Evolutionary conservation across 1,140 invertebrate species (phyloP).

Genomic region (Globodera rostochiensis): DNA sequence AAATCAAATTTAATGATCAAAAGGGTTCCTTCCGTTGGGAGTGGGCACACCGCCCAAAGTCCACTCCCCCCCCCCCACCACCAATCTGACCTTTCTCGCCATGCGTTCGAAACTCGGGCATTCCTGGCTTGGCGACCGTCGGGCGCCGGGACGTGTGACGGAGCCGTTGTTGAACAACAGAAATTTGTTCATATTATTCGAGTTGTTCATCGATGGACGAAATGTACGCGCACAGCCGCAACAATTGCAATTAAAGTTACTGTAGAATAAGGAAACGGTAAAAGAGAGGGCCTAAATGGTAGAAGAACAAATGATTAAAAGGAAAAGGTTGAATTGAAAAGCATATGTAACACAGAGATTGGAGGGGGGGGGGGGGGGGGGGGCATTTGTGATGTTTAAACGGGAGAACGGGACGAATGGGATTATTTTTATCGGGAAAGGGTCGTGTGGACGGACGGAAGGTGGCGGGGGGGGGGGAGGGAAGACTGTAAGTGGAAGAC

Average conservation of each 20-base stretch:
- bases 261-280: neutral
- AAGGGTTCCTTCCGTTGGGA: too few relatives aligned
- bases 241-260: too few relatives aligned
- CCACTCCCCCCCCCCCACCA: too few relatives aligned
- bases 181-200: neutral
- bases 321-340: neutral
- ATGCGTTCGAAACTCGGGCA: constrained; percentile 11
- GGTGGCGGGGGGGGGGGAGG: neutral
- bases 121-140: constrained; percentile 13
- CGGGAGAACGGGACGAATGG: neutral
- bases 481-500: neutral
- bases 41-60: too few relatives aligned
- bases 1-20: too few relatives aligned
- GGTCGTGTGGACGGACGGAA: neutral
- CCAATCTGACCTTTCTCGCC: neutral
- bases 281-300: neutral
- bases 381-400: neutral
- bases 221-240: too few relatives aligned
- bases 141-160: neutral
- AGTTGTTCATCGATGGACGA: neutral
- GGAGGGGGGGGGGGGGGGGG: too few relatives aligned
- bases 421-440: neutral
- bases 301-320: neutral
- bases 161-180: neutral
- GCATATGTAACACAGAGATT: neutral